A percentile compares a stretch with the other conserved stretches of the same genome.
Evolutionary conservation across 2,113 vertebrate genomes (phyloP).

Genomic region (Burhinus bistriatus): DNA sequence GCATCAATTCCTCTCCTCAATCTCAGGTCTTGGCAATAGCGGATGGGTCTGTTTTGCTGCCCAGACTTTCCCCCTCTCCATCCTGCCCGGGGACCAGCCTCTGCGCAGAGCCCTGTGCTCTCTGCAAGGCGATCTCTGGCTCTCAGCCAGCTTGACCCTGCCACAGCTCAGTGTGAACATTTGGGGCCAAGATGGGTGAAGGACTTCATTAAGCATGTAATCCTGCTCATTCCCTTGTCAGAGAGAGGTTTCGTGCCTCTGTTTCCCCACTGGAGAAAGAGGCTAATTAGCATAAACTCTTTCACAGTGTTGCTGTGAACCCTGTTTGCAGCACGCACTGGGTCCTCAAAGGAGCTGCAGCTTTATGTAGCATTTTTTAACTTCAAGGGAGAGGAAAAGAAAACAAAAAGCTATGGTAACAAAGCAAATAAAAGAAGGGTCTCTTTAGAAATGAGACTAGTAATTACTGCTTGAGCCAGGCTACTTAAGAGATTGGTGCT

Average conservation of each 20-base stretch:
- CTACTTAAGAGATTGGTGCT: not conserved
- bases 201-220: not conserved
- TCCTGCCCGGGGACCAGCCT: not conserved
- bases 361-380: not conserved
- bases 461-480: constrained; percentile 20
- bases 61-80: not conserved
- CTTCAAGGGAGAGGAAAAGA: not conserved
- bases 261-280: not conserved
- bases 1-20: not conserved
- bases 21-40: not conserved
- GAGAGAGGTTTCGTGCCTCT: not conserved
- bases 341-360: not conserved
- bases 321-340: fast-evolving
- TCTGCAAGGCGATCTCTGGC: not conserved
- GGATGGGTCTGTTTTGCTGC: not conserved
- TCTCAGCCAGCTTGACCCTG: not conserved
- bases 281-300: not conserved
- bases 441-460: constrained; percentile 5
- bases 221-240: not conserved
- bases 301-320: not conserved
- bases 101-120: not conserved
- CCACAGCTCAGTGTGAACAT: not conserved
- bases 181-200: not conserved
- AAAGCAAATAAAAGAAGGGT: constrained; percentile 47
- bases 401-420: constrained; percentile 26